Conservation (phyloP, 2,888 invertebrate species). For the Lathronympha strigana region DNA sequence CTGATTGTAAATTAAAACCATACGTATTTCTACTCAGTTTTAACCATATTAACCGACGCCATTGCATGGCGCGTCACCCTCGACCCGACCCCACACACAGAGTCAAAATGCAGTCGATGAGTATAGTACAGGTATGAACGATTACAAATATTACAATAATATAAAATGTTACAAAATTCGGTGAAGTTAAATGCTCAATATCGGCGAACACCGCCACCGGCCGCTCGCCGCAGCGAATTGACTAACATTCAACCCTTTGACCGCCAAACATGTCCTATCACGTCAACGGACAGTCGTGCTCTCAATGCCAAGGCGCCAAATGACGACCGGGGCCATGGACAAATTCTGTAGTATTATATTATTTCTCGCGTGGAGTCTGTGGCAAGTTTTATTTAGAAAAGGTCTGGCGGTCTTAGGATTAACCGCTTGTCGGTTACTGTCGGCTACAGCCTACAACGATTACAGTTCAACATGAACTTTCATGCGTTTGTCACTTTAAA, state of each 20-base stretch:
- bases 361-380: no score
- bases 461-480: no score
- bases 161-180: slow-evolving; percentile 78
- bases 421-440: no score
- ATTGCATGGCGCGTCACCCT: neutral
- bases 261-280: no score
- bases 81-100: slow-evolving; percentile 49
- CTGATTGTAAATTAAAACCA: neutral
- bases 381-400: no score
- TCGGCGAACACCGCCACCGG: slow-evolving; percentile 30
- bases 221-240: neutral
- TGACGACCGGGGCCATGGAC: no score
- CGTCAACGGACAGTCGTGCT: no score
- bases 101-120: slow-evolving; percentile 78
- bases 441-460: no score
- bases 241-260: neutral
- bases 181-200: slow-evolving; percentile 65
- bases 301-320: no score
- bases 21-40: neutral
- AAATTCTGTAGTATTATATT: no score
- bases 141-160: slow-evolving; percentile 54
- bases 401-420: no score
- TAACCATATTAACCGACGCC: neutral
- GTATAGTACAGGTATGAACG: slow-evolving; percentile 78
- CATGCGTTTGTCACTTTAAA: no score